These are phyloP conservation scores for Steatocranus sp. DNA, from an alignment of 2,797 vertebrate species.

Conservation along the genomic window DNA sequence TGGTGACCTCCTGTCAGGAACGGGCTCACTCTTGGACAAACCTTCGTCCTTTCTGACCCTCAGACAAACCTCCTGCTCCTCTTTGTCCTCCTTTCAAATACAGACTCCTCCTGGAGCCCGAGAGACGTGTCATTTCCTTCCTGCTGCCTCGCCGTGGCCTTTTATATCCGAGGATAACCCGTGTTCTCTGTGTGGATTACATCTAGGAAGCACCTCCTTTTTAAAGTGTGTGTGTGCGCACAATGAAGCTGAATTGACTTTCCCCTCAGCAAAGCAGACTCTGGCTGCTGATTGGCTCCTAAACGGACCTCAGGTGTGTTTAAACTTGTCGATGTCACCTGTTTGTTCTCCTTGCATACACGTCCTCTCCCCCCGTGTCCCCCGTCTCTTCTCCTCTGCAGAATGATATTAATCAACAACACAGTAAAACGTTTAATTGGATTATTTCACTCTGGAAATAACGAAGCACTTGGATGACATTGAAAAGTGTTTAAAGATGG, in stretches of 20 bases:
- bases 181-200: background rate
- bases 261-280: background rate
- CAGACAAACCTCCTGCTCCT: constrained; percentile 10
- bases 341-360: background rate
- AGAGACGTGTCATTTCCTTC: background rate
- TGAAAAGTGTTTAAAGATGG: background rate
- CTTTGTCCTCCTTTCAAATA: background rate
- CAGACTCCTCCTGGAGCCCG: background rate
- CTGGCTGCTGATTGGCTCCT: background rate
- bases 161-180: background rate
- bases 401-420: background rate
- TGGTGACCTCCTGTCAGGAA: constrained; percentile 71
- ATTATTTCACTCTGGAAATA: background rate
- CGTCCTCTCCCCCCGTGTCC: background rate
- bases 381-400: background rate
- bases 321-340: background rate
- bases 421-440: background rate
- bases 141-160: background rate
- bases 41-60: constrained; percentile 44
- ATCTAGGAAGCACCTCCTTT: background rate
- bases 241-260: background rate
- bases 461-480: background rate
- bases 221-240: background rate
- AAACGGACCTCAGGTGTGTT: background rate
- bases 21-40: constrained; percentile 47